Percentiles rank a stretch among this genome's conserved stretches.
Conservation (phyloP, 2,797 vertebrate species). For the Onychomys arenicola region DNA sequence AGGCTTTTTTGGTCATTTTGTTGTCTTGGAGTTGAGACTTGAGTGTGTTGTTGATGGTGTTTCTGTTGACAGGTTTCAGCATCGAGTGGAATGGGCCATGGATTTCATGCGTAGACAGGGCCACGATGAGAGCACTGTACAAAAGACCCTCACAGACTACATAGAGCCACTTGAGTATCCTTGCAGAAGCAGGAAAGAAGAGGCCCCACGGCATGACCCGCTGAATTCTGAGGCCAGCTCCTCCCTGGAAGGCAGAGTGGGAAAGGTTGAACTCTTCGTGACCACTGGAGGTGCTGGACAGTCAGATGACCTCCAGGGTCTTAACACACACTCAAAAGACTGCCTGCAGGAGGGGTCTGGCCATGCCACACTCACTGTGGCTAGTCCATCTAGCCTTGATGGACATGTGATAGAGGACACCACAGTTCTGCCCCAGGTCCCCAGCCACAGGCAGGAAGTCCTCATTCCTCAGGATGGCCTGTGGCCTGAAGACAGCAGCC, state of each 20-base stretch:
- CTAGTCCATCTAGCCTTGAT: background rate
- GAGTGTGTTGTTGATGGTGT: background rate
- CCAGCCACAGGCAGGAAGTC: slow-evolving; percentile 72
- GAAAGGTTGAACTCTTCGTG: background rate
- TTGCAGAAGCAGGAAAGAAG: background rate
- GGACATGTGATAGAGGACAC: slow-evolving; percentile 34
- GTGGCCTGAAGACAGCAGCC: slow-evolving; percentile 52
- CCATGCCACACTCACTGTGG: background rate
- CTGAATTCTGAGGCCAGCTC: background rate
- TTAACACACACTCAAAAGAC: background rate
- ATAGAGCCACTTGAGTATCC: slow-evolving; percentile 86
- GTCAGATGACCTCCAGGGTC: rapidly evolving
- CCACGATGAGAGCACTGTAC: slow-evolving; percentile 85
- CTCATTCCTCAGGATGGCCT: slow-evolving; percentile 61
- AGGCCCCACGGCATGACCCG: rapidly evolving
- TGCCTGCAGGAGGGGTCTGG: background rate
- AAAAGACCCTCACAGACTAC: slow-evolving; percentile 85
- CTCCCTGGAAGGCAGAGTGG: background rate
- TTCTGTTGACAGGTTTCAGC: slow-evolving; percentile 89
- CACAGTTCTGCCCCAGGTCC: slow-evolving; percentile 10
- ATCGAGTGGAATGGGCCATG: slow-evolving; percentile 89
- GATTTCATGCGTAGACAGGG: slow-evolving; percentile 89
- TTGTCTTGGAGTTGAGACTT: background rate
- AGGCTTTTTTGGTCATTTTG: background rate
- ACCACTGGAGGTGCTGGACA: background rate